These are phyloP conservation scores for Scortum barcoo DNA, from an alignment of 2,113 vertebrate genomes.

Conservation along the genomic window DNA sequence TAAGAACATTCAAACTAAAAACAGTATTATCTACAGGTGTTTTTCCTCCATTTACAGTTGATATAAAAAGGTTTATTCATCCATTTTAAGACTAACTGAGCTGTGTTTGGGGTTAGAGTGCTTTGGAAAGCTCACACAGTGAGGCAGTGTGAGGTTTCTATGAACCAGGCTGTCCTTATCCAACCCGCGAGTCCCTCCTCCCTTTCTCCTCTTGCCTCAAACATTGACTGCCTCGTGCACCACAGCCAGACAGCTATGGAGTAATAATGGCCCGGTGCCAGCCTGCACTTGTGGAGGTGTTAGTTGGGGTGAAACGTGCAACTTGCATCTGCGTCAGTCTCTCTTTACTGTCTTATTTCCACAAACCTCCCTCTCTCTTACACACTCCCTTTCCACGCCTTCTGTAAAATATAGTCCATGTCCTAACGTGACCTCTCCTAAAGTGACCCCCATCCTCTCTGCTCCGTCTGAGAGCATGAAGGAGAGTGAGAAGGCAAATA, in stretches of 20 bases:
- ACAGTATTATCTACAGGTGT: not conserved
- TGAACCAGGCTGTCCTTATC: constrained; percentile 57
- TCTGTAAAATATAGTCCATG: not conserved
- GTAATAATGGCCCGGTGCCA: constrained; percentile 8
- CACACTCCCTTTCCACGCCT: not conserved
- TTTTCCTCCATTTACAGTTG: not conserved
- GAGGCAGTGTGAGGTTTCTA: constrained; percentile 2
- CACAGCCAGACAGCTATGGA: constrained; percentile 20
- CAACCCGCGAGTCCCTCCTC: constrained; percentile 31
- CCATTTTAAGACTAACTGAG: not conserved
- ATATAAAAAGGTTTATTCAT: not conserved
- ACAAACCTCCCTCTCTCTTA: not conserved
- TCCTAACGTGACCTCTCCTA: constrained; percentile 22
- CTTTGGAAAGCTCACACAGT: not conserved
- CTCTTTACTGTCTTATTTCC: not conserved
- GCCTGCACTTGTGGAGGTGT: not conserved
- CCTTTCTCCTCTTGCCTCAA: not conserved
- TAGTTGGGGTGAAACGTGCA: not conserved
- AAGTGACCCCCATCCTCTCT: not conserved
- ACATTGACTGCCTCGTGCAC: constrained; percentile 12
- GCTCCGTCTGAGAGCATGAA: not conserved
- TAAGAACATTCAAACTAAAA: not conserved
- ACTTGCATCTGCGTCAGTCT: not conserved
- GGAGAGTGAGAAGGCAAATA: not conserved
- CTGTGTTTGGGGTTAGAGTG: not conserved